Conservation (phyloP, 2,888 invertebrate genomes). For the Cantharis rustica region DNA sequence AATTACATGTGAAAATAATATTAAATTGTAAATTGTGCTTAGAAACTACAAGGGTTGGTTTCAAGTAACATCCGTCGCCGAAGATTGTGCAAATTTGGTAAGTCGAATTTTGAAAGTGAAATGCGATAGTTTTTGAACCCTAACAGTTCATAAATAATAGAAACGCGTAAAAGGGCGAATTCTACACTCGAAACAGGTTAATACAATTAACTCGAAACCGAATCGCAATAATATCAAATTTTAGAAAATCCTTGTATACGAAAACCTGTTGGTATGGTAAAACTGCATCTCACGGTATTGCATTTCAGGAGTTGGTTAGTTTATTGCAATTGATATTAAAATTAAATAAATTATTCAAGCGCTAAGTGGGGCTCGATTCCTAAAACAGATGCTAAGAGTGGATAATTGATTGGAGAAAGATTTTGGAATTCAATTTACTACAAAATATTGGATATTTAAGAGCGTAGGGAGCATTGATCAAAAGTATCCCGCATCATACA, state of each 20-base stretch:
- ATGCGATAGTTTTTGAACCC: background rate
- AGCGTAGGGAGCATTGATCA: constrained; percentile 19
- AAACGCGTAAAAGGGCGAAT: background rate
- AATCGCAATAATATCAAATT: constrained; percentile 25
- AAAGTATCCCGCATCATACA: constrained; percentile 23
- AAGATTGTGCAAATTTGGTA: background rate
- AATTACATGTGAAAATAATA: background rate
- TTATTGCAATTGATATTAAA: background rate
- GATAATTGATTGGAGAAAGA: background rate
- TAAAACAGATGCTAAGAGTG: background rate
- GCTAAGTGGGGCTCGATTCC: background rate
- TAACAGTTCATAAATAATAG: background rate
- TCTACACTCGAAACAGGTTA: background rate
- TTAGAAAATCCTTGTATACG: constrained; percentile 14
- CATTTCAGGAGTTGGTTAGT: constrained; percentile 3
- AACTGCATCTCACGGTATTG: constrained; percentile 24
- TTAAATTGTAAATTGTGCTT: background rate
- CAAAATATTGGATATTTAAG: background rate
- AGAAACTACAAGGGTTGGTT: background rate
- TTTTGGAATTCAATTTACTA: background rate
- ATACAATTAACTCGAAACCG: constrained; percentile 14
- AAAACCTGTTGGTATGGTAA: background rate
- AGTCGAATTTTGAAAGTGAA: background rate
- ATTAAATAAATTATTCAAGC: background rate
- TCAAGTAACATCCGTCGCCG: background rate